These are phyloP conservation scores for Mythimna impura DNA, from an alignment of 2,888 invertebrate species.

Conservation along the genomic window DNA sequence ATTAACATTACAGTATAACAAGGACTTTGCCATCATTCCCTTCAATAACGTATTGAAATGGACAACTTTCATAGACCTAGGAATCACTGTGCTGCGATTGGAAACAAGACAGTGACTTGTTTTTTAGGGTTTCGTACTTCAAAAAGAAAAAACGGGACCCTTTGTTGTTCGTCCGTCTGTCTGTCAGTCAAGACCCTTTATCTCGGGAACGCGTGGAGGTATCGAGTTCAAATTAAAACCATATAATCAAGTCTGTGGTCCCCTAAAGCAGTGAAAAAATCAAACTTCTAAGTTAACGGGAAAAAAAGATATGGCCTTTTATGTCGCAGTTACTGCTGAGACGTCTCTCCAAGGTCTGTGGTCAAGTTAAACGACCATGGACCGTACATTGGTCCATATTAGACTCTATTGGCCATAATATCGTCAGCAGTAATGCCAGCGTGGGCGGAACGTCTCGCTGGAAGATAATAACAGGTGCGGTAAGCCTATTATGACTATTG, in stretches of 20 bases:
- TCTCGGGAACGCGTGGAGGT: too few species aligned
- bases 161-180: too few species aligned
- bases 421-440: constrained; percentile 36
- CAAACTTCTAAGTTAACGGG: too few species aligned
- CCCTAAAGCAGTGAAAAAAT: too few species aligned
- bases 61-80: background rate
- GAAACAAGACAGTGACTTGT: too few species aligned
- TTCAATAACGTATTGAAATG: constrained; percentile 31
- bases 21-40: constrained; percentile 6
- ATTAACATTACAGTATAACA: constrained; percentile 38
- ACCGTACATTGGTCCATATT: constrained; percentile 13
- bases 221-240: too few species aligned
- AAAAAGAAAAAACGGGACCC: too few species aligned
- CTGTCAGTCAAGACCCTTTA: too few species aligned
- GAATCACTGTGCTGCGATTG: background rate
- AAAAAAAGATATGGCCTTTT: too few species aligned
- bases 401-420: constrained; percentile 15
- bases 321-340: too few species aligned
- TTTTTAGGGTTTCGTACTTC: too few species aligned
- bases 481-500: constrained; percentile 8
- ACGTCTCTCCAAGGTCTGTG: background rate
- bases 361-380: constrained; percentile 9
- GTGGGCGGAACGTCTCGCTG: constrained; percentile 32
- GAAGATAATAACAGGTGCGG: constrained; percentile 36
- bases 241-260: too few species aligned